Evolutionary conservation across 2,797 vertebrate species (phyloP).

Genomic region (Catamblyrhynchus diadema): DNA sequence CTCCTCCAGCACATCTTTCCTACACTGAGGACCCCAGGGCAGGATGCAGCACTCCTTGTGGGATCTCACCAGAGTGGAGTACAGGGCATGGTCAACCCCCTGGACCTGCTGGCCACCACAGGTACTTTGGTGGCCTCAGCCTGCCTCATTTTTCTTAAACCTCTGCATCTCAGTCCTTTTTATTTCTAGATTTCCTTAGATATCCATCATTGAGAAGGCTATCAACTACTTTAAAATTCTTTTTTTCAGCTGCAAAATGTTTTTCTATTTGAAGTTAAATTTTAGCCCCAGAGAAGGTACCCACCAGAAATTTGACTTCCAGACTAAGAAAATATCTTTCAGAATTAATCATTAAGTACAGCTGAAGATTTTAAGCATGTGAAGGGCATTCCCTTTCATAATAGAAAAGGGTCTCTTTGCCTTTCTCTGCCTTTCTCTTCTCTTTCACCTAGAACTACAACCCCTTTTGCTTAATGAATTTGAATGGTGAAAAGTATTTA

Average conservation of each 20-base stretch:
- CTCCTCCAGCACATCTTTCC: not conserved
- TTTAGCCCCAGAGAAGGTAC: not conserved
- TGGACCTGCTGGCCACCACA: not conserved
- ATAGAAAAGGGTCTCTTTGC: not conserved
- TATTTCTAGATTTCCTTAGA: not conserved
- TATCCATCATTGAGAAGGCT: not conserved
- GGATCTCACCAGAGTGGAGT: not conserved
- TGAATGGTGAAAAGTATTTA: not conserved
- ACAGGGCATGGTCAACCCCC: not conserved
- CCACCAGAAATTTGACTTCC: not conserved
- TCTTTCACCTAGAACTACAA: not conserved
- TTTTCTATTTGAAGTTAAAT: not conserved
- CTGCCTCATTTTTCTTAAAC: not conserved
- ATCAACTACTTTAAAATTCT: not conserved
- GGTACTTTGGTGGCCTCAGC: not conserved
- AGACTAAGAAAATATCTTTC: not conserved
- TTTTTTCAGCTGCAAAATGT: not conserved
- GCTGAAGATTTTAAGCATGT: not conserved
- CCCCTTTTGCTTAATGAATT: not conserved
- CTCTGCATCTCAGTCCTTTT: not conserved
- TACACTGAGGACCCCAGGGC: not conserved
- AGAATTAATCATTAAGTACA: not conserved
- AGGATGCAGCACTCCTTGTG: not conserved
- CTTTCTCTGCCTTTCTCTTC: not conserved
- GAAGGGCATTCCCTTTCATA: not conserved